Percentiles rank a stretch among this genome's conserved stretches.
phyloP scores from a whole-genome alignment of 2,888 invertebrate genomes.

The Hirtodrosophila trivittata region DNA sequence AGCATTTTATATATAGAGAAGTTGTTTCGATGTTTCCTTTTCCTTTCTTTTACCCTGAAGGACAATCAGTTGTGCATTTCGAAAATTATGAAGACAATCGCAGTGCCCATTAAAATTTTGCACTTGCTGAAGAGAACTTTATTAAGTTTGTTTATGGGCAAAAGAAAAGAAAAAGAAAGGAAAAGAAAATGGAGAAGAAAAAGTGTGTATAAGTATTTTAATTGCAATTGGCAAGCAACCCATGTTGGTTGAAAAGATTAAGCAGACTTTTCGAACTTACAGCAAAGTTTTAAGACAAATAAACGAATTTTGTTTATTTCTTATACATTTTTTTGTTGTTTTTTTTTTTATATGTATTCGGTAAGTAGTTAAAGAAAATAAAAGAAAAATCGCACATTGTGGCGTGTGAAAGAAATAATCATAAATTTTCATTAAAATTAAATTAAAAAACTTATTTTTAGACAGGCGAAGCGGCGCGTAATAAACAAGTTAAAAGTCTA shows the following conservation, averaged over 20 bases:
- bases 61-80: too few species aligned
- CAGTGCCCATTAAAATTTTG: too few species aligned
- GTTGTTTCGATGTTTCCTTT: too few species aligned
- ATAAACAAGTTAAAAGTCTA: constrained; percentile 83
- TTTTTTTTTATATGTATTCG: neutral
- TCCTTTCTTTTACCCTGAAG: too few species aligned
- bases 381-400: constrained; percentile 29
- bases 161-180: constrained; percentile 3
- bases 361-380: constrained; percentile 2
- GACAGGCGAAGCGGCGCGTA: constrained; percentile 44
- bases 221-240: constrained; percentile 42
- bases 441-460: constrained; percentile 75
- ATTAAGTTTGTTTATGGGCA: constrained; percentile 3
- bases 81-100: too few species aligned
- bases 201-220: constrained; percentile 30
- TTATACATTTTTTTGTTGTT: neutral
- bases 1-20: too few species aligned
- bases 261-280: constrained; percentile 35
- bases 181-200: neutral
- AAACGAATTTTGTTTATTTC: constrained; percentile 34
- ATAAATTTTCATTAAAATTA: constrained; percentile 79
- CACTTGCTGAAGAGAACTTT: neutral
- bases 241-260: constrained; percentile 49
- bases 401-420: constrained; percentile 76
- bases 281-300: constrained; percentile 60